Evolutionary conservation across 2,113 vertebrate species (phyloP).

Genomic region (Myocastor coypus): DNA sequence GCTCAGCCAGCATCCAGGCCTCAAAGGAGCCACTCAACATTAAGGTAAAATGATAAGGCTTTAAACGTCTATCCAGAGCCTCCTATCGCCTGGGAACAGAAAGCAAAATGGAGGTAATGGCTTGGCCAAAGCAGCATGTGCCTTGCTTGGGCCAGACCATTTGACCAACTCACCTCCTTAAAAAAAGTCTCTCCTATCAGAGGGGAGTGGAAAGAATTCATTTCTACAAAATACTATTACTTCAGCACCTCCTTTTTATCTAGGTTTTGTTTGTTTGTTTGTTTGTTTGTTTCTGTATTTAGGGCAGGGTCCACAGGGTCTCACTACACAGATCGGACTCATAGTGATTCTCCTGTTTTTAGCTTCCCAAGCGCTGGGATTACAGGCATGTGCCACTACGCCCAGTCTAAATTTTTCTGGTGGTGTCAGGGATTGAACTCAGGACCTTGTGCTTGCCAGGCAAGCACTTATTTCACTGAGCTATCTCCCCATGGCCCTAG

Average conservation of each 20-base stretch:
- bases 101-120: conserved; percentile 15
- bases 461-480: no score
- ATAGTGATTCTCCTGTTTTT: no score
- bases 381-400: no score
- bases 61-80: conserved; percentile 10
- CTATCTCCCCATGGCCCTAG: no score
- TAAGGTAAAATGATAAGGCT: neutral
- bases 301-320: no score
- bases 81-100: neutral
- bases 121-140: neutral
- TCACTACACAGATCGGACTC: no score
- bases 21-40: conserved; percentile 11
- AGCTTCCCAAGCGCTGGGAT: no score
- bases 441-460: no score
- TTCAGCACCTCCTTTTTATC: neutral
- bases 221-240: neutral
- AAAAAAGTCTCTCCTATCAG: neutral
- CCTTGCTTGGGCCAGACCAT: neutral
- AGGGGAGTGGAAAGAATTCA: neutral
- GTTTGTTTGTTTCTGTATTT: no score
- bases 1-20: neutral
- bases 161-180: neutral
- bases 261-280: neutral
- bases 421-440: no score
- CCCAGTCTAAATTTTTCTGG: no score